Base-by-base conservation (phyloP, 2,888 invertebrate species). In the Cantharis lateralis region DNA sequence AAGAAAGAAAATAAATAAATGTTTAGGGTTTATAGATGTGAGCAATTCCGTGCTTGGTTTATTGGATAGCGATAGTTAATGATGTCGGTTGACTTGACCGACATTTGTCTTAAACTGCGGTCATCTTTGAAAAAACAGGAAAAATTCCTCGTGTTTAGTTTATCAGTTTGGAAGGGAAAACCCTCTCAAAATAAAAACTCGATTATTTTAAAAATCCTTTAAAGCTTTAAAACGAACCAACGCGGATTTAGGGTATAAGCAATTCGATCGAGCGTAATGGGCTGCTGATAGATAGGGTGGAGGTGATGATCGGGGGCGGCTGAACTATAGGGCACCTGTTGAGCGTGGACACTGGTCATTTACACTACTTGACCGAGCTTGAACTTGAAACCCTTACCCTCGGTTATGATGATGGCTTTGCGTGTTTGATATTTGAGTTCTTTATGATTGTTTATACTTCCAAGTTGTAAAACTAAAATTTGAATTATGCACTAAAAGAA, bases 241-340 rank as follows among this genome's bases (percentile, higher is more conserved):
- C 76, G 63, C 16, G 64, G 62, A 69, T 72, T 68, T 68, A 24
- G 75, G 70, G 61, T 28, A 74, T 61, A 71, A 75, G 68, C 62
- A 62, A 32, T 75, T 75, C 77, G 73, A 77, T 77, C 68, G 71
- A 64, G 72, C 32, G 73, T 68, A 75, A 72, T 75, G 24, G 72
- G 74, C 70, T 71, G 72, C 63, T 77, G 77, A 77, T 77, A 76
- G 78, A 75, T 74, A 74, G 77, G 79, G 78, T 71, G 76, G 69
- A 69, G 76, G 74, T 76, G 74, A 32, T 71, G 76, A 76, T 76
- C 76, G 74, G 62, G 76, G 72, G 24, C 61, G 72, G 26, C 71
- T 74, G 76, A 80, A 81, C 80, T 79, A 79, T 76, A 69, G 81
- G 80, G 82, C 82, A 82, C 82, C 82, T 82, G 82, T 82, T 82